Evolutionary conservation across 2,888 invertebrate genomes (phyloP).

Genomic region (Drosophila tanythrix): DNA sequence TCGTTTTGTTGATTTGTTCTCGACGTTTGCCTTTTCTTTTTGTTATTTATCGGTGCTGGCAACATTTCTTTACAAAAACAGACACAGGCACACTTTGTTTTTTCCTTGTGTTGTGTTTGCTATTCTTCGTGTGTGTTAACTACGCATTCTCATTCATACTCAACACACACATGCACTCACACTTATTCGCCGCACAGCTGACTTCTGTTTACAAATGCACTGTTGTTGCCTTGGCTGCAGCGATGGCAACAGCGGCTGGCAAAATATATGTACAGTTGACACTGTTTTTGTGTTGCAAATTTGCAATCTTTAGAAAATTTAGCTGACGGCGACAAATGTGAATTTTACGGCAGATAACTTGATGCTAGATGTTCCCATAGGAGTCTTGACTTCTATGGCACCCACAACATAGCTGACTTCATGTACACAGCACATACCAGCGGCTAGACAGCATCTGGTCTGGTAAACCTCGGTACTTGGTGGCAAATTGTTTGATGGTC

Average conservation of each 20-base stretch:
- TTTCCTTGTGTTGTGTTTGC: background rate
- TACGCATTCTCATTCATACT: slow-evolving; percentile 14
- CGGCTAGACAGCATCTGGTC: background rate
- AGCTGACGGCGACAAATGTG: too few relatives aligned
- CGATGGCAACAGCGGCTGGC: slow-evolving; percentile 10
- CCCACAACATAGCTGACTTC: background rate
- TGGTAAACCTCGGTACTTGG: background rate
- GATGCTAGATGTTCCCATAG: background rate
- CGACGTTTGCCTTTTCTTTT: slow-evolving; percentile 38
- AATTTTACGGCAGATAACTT: background rate
- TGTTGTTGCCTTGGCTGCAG: slow-evolving; percentile 9
- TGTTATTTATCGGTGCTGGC: slow-evolving; percentile 51
- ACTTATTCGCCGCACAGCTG: slow-evolving; percentile 39
- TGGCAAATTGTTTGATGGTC: background rate
- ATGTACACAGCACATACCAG: background rate
- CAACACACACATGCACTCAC: background rate
- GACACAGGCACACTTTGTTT: background rate
- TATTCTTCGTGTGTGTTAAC: slow-evolving; percentile 7
- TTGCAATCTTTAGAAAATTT: background rate
- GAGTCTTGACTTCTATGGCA: background rate
- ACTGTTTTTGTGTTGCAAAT: background rate
- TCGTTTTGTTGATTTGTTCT: slow-evolving; percentile 53
- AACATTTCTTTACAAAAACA: slow-evolving; percentile 36
- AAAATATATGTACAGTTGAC: slow-evolving; percentile 5
- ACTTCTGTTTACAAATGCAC: slow-evolving; percentile 40